Evolutionary conservation across 2,888 invertebrate species (phyloP).

Genomic region (Autographa gamma): DNA sequence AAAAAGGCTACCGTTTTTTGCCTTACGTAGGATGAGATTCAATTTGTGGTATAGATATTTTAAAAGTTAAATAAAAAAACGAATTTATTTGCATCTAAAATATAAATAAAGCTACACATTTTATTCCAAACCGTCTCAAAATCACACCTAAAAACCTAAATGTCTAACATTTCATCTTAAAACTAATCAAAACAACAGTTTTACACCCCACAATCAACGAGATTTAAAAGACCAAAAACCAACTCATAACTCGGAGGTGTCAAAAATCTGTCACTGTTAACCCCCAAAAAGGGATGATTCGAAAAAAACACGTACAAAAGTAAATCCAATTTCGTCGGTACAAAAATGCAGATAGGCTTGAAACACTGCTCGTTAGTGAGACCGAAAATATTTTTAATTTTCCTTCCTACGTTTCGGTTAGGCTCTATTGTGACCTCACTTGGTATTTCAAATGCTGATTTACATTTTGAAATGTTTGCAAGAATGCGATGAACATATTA

Average conservation of each 20-base stretch:
- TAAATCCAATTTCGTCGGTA: conserved; percentile 67
- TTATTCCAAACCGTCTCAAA: background rate
- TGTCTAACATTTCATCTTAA: background rate
- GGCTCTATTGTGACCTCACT: conserved; percentile 69
- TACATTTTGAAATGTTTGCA: conserved; percentile 53
- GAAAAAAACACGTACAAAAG: conserved; percentile 57
- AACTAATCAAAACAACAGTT: background rate
- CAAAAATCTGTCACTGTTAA: conserved; percentile 42
- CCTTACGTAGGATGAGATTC: too few relatives aligned
- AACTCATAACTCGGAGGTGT: conserved; percentile 24
- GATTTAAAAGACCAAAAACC: conserved; percentile 8
- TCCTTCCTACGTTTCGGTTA: conserved; percentile 75
- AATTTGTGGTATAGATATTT: too few relatives aligned
- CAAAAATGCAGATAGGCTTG: conserved; percentile 67
- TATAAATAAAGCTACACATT: too few relatives aligned
- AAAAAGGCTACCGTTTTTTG: too few relatives aligned
- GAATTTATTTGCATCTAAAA: too few relatives aligned
- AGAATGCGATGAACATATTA: conserved; percentile 13
- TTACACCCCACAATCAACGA: conserved; percentile 21
- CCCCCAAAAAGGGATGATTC: conserved; percentile 51
- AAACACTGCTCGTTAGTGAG: conserved; percentile 64
- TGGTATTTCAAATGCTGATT: conserved; percentile 57
- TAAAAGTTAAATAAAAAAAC: too few relatives aligned
- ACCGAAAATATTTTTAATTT: conserved; percentile 76
- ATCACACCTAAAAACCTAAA: background rate